Conservation (phyloP, 2,888 invertebrate genomes). For the Phorcus lineatus region DNA sequence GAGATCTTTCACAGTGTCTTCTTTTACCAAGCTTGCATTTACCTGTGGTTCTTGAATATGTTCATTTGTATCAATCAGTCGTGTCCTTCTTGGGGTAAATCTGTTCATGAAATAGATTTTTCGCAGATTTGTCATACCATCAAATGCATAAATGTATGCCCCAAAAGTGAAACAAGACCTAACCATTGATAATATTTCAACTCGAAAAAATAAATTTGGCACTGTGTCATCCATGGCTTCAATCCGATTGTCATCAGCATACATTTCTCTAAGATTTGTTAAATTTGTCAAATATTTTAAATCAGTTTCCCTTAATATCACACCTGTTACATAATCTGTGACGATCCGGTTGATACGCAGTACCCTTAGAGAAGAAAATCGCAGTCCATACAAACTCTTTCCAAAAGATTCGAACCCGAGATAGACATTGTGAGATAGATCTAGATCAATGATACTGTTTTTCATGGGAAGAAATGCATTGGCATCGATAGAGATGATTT, state of each 20-base stretch:
- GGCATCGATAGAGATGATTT: not conserved
- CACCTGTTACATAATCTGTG: not conserved
- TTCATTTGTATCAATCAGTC: too few relatives aligned
- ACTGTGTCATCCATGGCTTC: not conserved
- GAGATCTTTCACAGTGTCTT: too few relatives aligned
- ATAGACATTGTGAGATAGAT: not conserved
- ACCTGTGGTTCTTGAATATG: too few relatives aligned
- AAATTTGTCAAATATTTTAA: not conserved
- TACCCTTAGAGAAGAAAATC: not conserved
- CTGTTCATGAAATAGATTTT: not conserved
- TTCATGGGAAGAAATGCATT: not conserved
- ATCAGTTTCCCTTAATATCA: not conserved
- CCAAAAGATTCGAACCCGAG: not conserved
- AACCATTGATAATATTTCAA: not conserved
- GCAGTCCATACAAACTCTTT: not conserved
- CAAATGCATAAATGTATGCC: not conserved
- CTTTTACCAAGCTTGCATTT: too few relatives aligned
- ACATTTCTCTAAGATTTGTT: not conserved
- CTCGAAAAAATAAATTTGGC: not conserved
- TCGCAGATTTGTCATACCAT: not conserved
- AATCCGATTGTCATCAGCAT: constrained; percentile 1
- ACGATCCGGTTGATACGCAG: not conserved
- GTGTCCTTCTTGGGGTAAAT: not conserved
- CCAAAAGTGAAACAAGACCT: not conserved
- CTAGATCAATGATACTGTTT: not conserved